Percentiles rank a stretch among this genome's conserved stretches.
These are phyloP conservation scores for Cheilosia variabilis DNA, from an alignment of 2,888 invertebrate genomes.

Conservation along the genomic window DNA sequence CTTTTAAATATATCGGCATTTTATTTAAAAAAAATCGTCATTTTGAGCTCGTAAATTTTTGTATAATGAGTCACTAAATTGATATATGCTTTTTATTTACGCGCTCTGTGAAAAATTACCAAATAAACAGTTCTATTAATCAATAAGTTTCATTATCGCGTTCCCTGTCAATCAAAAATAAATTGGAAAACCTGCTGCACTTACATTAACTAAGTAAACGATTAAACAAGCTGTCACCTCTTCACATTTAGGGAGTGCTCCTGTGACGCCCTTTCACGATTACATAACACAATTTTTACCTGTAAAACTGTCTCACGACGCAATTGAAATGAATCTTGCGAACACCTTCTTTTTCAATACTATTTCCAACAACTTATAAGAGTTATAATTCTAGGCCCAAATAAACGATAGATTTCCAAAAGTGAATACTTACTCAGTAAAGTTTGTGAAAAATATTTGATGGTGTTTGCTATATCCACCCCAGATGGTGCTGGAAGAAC, in stretches of 20 bases:
- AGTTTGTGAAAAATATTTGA: slow-evolving; percentile 99
- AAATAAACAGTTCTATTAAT: too few relatives aligned
- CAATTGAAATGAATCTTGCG: too few relatives aligned
- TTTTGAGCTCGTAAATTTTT: too few relatives aligned
- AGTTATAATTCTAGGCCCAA: too few relatives aligned
- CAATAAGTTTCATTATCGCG: neutral
- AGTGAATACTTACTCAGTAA: slow-evolving; percentile 91
- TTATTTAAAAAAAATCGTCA: too few relatives aligned
- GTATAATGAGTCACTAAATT: too few relatives aligned
- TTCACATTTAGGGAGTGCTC: neutral
- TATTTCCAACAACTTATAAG: too few relatives aligned
- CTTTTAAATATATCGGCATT: too few relatives aligned
- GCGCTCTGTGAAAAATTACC: too few relatives aligned
- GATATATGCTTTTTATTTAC: too few relatives aligned
- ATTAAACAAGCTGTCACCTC: neutral
- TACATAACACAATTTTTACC: slow-evolving; percentile 12
- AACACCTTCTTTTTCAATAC: too few relatives aligned
- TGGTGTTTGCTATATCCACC: slow-evolving; percentile 97
- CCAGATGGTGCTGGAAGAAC: slow-evolving; percentile 96
- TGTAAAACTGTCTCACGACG: neutral
- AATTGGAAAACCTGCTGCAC: neutral
- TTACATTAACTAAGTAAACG: neutral
- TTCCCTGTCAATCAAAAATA: neutral
- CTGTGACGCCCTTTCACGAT: slow-evolving; percentile 1
- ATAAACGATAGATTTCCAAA: too few relatives aligned